Conservation (phyloP, 2,113 vertebrate species). For the Pimephales promelas region DNA sequence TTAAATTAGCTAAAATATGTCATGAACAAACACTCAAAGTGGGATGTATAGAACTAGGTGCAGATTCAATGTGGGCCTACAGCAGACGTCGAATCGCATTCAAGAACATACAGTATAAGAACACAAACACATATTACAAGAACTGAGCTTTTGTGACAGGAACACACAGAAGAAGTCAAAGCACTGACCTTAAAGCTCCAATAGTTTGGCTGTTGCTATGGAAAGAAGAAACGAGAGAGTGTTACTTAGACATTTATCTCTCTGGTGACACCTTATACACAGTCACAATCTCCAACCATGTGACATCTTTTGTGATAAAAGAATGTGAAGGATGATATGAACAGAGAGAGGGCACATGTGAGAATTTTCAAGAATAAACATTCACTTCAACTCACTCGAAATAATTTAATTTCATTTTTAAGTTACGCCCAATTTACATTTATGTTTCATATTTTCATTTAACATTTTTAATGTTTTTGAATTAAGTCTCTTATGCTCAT, state of each 20-base stretch:
- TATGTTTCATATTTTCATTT: not conserved
- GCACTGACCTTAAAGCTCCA: slow-evolving; percentile 94
- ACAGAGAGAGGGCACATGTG: not conserved
- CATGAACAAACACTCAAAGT: no score
- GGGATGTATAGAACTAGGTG: not conserved
- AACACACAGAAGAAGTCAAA: slow-evolving; percentile 49
- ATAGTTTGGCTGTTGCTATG: slow-evolving; percentile 87
- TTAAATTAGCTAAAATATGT: not conserved
- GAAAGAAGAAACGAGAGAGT: slow-evolving; percentile 27
- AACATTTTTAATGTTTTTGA: not conserved
- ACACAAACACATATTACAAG: not conserved
- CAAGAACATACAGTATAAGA: not conserved
- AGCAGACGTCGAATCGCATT: not conserved
- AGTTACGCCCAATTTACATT: not conserved
- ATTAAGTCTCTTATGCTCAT: not conserved
- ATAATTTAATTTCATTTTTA: not conserved
- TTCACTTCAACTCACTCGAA: not conserved
- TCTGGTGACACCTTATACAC: slow-evolving; percentile 40
- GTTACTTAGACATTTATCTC: slow-evolving; percentile 45
- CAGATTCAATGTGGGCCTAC: not conserved
- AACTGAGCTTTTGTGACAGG: not conserved
- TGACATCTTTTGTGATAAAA: slow-evolving; percentile 13
- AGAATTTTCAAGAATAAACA: not conserved
- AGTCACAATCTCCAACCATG: slow-evolving; percentile 54
- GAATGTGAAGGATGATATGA: not conserved